These are phyloP conservation scores for Pogona vitticeps DNA, from an alignment of 2,113 vertebrate species.

Conservation along the genomic window DNA sequence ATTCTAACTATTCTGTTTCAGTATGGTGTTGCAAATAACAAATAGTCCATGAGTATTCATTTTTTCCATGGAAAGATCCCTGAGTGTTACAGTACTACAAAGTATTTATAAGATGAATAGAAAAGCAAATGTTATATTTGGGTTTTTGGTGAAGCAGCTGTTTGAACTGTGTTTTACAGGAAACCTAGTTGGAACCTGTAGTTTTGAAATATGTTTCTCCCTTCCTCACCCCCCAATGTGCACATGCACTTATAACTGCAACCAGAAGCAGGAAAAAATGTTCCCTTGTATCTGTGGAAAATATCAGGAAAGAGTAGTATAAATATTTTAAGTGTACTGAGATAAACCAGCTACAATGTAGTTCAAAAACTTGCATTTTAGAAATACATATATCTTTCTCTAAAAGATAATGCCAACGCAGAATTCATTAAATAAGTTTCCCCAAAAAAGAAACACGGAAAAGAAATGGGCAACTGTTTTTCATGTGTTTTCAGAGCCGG, in stretches of 20 bases:
- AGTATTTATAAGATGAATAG: neutral
- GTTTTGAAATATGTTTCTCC: neutral
- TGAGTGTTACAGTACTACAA: neutral
- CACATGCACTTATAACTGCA: neutral
- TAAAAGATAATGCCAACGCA: neutral
- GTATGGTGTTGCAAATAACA: neutral
- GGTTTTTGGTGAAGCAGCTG: neutral
- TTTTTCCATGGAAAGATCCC: no score
- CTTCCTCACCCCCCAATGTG: neutral
- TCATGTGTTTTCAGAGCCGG: slow-evolving; percentile 76
- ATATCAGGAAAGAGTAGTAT: neutral
- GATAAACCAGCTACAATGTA: neutral
- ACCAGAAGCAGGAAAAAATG: neutral
- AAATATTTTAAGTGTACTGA: neutral
- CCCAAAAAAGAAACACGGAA: neutral
- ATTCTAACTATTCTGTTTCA: neutral
- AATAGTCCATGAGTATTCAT: no score
- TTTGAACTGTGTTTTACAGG: neutral
- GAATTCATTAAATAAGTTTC: neutral
- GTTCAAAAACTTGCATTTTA: neutral
- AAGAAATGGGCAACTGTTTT: neutral
- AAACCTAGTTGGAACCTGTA: neutral
- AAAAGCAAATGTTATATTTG: neutral
- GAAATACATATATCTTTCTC: neutral
- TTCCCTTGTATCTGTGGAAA: neutral